These are phyloP conservation scores for Alectoris magna DNA, from an alignment of 2,797 vertebrate genomes.

Conservation along the genomic window DNA sequence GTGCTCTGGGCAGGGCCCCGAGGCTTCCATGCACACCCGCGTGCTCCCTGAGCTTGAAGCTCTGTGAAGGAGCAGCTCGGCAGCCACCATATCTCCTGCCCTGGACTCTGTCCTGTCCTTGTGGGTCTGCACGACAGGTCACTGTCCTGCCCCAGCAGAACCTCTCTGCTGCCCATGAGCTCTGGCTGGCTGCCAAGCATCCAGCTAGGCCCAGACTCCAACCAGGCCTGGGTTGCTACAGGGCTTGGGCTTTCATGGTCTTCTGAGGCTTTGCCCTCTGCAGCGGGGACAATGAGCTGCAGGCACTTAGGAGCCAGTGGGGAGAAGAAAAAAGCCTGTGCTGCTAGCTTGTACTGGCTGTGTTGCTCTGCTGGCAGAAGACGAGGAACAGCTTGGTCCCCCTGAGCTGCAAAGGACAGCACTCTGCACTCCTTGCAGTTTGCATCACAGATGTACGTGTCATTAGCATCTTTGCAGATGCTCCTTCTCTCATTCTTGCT, in stretches of 20 bases:
- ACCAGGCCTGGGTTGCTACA: neutral
- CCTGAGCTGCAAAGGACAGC: neutral
- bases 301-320: rapidly evolving
- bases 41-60: rapidly evolving
- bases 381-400: neutral
- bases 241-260: neutral
- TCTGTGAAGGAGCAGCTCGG: neutral
- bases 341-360: neutral
- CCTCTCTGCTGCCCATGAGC: rapidly evolving
- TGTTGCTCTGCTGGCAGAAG: neutral
- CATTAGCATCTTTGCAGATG: neutral
- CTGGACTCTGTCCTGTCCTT: neutral
- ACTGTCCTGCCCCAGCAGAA: neutral
- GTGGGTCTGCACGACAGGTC: neutral
- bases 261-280: neutral
- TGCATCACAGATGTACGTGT: neutral
- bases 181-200: neutral
- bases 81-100: rapidly evolving
- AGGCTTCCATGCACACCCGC: rapidly evolving
- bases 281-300: neutral
- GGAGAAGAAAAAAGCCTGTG: neutral
- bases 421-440: neutral
- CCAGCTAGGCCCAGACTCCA: no score
- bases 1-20: neutral
- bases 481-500: neutral